Conservation (phyloP, 2,888 invertebrate genomes). For the Chloroclysta siterata region DNA sequence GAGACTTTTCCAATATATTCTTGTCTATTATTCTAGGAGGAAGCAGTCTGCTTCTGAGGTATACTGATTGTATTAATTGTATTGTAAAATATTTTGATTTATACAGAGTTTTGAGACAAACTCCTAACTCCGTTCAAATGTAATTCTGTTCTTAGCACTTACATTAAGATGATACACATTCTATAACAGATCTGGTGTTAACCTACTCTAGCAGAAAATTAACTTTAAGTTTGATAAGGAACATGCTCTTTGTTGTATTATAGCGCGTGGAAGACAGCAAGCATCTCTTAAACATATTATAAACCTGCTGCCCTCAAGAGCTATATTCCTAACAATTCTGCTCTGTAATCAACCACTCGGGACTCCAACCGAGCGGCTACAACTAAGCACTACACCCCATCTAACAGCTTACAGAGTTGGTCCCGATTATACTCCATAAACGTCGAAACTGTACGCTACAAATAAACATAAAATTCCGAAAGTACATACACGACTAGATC, state of each 20-base stretch:
- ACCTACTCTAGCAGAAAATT: slow-evolving; percentile 66
- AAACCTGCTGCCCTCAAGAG: slow-evolving; percentile 76
- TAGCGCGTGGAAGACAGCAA: slow-evolving; percentile 71
- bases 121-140: slow-evolving; percentile 50
- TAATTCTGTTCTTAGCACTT: slow-evolving; percentile 63
- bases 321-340: slow-evolving; percentile 59
- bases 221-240: slow-evolving; percentile 60
- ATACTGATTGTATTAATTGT: slow-evolving; percentile 65
- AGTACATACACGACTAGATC: slow-evolving; percentile 85
- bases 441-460: slow-evolving; percentile 75
- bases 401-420: slow-evolving; percentile 79
- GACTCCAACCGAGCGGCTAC: slow-evolving; percentile 50
- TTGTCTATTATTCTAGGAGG: slow-evolving; percentile 66
- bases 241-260: slow-evolving; percentile 76
- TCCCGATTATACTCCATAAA: slow-evolving; percentile 78
- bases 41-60: slow-evolving; percentile 79
- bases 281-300: slow-evolving; percentile 83
- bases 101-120: slow-evolving; percentile 30
- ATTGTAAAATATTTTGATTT: slow-evolving; percentile 47
- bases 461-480: slow-evolving; percentile 83
- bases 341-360: slow-evolving; percentile 58
- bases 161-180: slow-evolving; percentile 66
- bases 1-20: slow-evolving; percentile 47
- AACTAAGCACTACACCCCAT: slow-evolving; percentile 59
- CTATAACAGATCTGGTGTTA: slow-evolving; percentile 80